Evolutionary conservation across 2,113 vertebrate species (phyloP).

Genomic region (Podilymbus podiceps): DNA sequence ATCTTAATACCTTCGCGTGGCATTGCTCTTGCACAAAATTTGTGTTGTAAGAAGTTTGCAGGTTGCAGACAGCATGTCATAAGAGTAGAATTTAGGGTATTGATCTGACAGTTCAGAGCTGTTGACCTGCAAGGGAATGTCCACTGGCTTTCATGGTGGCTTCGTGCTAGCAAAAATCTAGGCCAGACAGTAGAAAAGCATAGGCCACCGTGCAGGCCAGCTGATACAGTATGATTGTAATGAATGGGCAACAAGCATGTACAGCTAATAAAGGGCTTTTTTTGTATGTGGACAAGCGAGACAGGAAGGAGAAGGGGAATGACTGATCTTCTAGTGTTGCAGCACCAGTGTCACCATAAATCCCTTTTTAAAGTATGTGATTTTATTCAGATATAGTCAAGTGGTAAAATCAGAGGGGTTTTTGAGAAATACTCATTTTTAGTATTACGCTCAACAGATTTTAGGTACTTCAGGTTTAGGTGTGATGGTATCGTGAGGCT

Average conservation of each 20-base stretch:
- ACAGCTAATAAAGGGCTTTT: not conserved
- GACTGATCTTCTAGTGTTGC: not conserved
- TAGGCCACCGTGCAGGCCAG: not conserved
- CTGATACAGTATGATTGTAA: not conserved
- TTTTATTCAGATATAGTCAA: not conserved
- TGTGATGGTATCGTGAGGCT: not conserved
- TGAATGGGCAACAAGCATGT: not conserved
- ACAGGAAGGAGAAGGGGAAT: not conserved
- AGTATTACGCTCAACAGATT: not conserved
- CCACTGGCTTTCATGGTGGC: not conserved
- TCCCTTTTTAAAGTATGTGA: fast-evolving
- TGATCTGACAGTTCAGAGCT: not conserved
- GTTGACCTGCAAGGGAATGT: constrained; percentile 19
- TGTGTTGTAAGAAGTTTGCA: not conserved
- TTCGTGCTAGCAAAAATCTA: not conserved
- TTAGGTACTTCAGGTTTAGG: not conserved
- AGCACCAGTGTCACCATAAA: not conserved
- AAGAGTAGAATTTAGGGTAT: not conserved
- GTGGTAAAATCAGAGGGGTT: not conserved
- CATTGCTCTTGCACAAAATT: not conserved
- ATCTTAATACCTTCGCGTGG: not conserved
- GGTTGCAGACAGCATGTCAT: not conserved
- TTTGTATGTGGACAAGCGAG: not conserved
- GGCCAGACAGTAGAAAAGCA: not conserved
- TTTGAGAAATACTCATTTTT: not conserved